Evolutionary conservation across 2,888 invertebrate genomes (phyloP).

Genomic region (Prosopocoilus inquinatus): DNA sequence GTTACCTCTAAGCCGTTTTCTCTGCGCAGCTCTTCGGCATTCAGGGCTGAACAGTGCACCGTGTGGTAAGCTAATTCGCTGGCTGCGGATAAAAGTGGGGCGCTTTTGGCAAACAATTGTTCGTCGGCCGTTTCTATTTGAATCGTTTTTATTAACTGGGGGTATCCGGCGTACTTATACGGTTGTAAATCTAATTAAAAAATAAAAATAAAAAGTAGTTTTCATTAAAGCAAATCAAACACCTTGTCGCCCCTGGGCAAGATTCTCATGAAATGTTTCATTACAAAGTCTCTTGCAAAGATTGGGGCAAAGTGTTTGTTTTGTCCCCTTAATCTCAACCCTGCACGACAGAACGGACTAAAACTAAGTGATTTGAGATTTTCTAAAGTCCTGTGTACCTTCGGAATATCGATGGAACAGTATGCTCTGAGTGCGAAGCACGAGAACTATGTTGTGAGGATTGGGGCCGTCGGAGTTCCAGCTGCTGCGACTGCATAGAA

Average conservation of each 20-base stretch:
- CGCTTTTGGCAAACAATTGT: conserved; percentile 82
- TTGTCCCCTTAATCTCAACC: no score
- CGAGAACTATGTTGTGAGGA: conserved; percentile 90
- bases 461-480: conserved; percentile 89
- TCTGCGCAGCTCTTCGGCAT: conserved; percentile 94
- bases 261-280: no score
- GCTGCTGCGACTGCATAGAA: conserved; percentile 87
- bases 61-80: conserved; percentile 95
- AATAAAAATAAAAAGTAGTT: not conserved
- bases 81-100: conserved; percentile 84
- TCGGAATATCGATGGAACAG: conserved; percentile 87
- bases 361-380: no score
- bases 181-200: conserved; percentile 73
- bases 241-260: no score
- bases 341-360: no score
- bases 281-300: no score
- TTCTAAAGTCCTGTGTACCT: conserved; percentile 53
- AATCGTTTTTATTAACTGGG: conserved; percentile 94
- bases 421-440: conserved; percentile 91
- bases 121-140: conserved; percentile 91
- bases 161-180: conserved; percentile 99
- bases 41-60: conserved; percentile 92
- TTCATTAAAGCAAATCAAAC: conserved; percentile 7
- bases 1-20: conserved; percentile 86
- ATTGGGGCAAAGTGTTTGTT: no score